Percentiles rank a stretch among this genome's conserved stretches.
These are phyloP conservation scores for Sycophila texana DNA, from an alignment of 2,888 invertebrate species.

Conservation along the genomic window DNA sequence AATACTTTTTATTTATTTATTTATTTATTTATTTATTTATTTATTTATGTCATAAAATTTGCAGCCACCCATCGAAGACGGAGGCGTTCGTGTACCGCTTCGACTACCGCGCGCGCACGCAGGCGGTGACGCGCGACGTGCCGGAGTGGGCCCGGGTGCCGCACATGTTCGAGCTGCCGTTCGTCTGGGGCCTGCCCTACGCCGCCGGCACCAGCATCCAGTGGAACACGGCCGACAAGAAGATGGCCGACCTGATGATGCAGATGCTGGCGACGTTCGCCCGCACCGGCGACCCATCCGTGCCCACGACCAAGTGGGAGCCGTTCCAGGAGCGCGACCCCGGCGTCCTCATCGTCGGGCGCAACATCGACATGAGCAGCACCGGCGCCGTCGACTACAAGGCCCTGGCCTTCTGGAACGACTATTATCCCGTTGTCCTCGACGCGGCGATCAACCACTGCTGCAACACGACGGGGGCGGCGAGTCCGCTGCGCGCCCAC, in stretches of 20 bases:
- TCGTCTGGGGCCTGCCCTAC: slow-evolving; percentile 88
- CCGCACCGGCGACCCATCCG: slow-evolving; percentile 80
- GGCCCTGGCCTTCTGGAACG: slow-evolving; percentile 89
- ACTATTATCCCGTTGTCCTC: slow-evolving; percentile 87
- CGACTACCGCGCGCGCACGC: slow-evolving; percentile 82
- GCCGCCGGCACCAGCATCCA: slow-evolving; percentile 74
- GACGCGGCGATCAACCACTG: slow-evolving; percentile 83
- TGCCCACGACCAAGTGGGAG: slow-evolving; percentile 85
- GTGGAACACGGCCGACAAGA: slow-evolving; percentile 88
- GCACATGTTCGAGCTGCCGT: slow-evolving; percentile 88
- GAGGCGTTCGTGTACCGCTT: slow-evolving; percentile 84
- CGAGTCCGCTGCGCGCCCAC: not conserved
- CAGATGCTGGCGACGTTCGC: slow-evolving; percentile 88
- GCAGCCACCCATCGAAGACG: slow-evolving; percentile 72
- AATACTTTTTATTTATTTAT: too few species aligned
- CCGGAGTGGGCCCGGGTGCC: slow-evolving; percentile 89
- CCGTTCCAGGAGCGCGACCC: slow-evolving; percentile 82
- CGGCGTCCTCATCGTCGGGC: slow-evolving; percentile 83
- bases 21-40: too few species aligned
- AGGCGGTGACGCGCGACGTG: slow-evolving; percentile 80
- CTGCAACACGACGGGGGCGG: slow-evolving; percentile 79
- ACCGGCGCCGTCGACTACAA: slow-evolving; percentile 83
- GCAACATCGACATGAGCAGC: slow-evolving; percentile 87
- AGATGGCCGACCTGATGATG: slow-evolving; percentile 88
- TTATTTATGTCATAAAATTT: too few species aligned